Evolutionary conservation across 2,888 invertebrate species (phyloP), one percentile per base, ranked within the genome.

Genomic region (Mythimna pallens): DNA sequence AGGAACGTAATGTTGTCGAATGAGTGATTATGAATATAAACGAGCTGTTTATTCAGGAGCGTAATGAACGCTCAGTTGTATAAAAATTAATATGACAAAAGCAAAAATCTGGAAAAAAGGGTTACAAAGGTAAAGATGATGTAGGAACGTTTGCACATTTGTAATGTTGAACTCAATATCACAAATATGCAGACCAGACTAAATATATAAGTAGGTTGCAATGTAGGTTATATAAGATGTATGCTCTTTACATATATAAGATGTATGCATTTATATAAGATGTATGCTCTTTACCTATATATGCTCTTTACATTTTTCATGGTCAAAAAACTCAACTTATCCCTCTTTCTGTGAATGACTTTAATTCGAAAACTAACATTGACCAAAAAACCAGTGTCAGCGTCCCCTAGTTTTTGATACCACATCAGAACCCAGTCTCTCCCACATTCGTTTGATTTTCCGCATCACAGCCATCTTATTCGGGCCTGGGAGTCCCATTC

Each of bases 391-490:
- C n/a, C n/a, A n/a, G n/a, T 17, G 36, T 12, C 10, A n/a, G 30
- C 54, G 14, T 9, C 10, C 9, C 4, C 2, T 14, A 36, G 10
- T 62, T 30, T 63, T 72, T 4, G 1, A 61, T n/a, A 65, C 30
- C 8, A 54, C 20, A 54, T 61, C 54, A 59, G 22, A 66, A n/a
- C 30, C 20, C 30, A 22, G 25, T 52, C 17, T 12, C 25, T 36
- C 66, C 25, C 25, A 36, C 5, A 67, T 66, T 30, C 43, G 34
- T 73, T 73, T 63, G 50, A 73, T 71, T 67, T 70, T 77, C n/a
- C 30, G 20, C 54, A 50, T 62, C 67, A 70, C 25, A 68, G 17
- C 22, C 8, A 54, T 25, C 34, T 50, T 57, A 72, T 66, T 62
- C 14, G 25, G 12, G 22, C 36, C 57, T 50, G 25, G 12, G 22